phyloP scores from a whole-genome alignment of 2,113 vertebrate species.

The Phasianus colchicus region DNA sequence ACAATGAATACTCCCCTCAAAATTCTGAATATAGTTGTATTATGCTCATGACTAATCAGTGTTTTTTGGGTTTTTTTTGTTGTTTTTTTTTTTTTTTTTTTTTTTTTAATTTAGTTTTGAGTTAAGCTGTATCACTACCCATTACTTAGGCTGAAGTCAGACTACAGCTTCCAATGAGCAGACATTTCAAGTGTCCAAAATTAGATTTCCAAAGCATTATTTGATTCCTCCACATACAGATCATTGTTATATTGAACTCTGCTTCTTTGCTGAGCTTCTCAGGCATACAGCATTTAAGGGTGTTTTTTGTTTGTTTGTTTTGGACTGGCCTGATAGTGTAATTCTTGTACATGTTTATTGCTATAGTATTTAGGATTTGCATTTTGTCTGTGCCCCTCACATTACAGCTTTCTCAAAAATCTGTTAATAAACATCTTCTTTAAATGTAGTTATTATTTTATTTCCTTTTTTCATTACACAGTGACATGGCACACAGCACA shows the following conservation, averaged over 20 bases:
- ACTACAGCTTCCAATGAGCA: background rate
- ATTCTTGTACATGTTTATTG: background rate
- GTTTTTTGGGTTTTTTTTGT: too few relatives aligned
- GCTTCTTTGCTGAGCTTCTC: background rate
- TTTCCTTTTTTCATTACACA: background rate
- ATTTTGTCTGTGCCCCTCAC: background rate
- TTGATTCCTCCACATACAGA: background rate
- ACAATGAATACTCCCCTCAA: background rate
- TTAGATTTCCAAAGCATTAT: background rate
- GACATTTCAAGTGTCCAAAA: background rate
- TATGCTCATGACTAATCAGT: background rate
- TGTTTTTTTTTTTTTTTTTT: too few relatives aligned
- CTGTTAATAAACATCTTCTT: background rate
- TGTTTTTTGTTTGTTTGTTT: background rate
- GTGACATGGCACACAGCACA: background rate
- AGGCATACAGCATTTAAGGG: background rate
- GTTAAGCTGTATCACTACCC: background rate
- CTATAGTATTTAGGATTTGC: background rate
- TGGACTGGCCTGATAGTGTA: background rate
- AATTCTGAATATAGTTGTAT: background rate
- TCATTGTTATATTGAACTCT: background rate
- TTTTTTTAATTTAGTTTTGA: background rate
- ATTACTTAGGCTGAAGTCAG: background rate
- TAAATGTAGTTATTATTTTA: background rate
- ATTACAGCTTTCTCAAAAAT: background rate